Base-by-base conservation (phyloP, 2,888 invertebrate genomes). In the Torymus texanus region DNA sequence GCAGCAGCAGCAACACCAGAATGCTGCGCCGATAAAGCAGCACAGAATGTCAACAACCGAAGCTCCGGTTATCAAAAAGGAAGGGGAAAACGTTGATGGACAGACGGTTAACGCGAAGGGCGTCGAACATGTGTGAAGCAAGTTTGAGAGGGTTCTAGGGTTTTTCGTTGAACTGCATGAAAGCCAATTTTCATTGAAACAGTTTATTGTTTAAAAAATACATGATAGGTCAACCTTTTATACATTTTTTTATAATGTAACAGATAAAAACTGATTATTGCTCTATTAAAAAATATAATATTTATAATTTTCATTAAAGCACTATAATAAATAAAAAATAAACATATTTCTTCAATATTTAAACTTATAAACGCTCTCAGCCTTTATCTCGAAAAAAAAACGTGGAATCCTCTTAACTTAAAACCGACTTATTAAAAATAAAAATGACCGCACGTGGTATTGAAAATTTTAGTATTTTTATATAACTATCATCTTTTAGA, bases 281-380 rank as follows among this genome's bases (percentile, higher is more conserved):
- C 59, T 59, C n/a, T 16, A 59, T 16, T 59, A 59, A 16, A 59
- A 18, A 55, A 16, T n/a, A 55, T n/a, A 55, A 55, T 21, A 24
- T 62, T 62, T 62, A 12, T 62, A 13, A 21, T 41, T 41, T 41
- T 41, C 41, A 41, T 41, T 8, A 0, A 41, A 41, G 41, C 41
- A 41, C 41, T 41, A 41, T 41, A 41, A 41, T 41, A 41, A 41
- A 13, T 56, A 67, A 67, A 55, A 67, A 21, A 67, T 67, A 53
- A 16, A 5, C 18, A 67, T 16, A 18, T 2, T 51, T 65, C 8
- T 10, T 67, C 24, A 24, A 41, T 41, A 41, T 41, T 41, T 41
- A 41, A 41, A 8, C 41, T 41, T 41, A 41, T 41, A 41, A 41
- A 8, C 41, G 1, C 41, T 41, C 41, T 41, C 41, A 41, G 41